Evolutionary conservation across 2,888 invertebrate species (phyloP), one percentile per base, ranked within the genome.

Genomic region (Drepana falcataria): DNA sequence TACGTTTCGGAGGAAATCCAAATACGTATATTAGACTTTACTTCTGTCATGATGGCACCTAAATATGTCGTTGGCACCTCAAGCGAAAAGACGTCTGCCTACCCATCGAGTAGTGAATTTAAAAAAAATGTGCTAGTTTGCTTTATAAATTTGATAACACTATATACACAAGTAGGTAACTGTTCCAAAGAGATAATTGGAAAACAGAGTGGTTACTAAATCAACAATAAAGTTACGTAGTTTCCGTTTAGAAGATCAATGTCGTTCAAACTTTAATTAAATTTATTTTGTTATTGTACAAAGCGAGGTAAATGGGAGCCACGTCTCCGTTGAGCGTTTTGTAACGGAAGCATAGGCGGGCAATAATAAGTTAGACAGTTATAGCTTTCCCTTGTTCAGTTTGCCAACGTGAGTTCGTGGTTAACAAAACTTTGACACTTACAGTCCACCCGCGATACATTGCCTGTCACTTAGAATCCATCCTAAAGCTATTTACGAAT

Each of bases 331-430:
- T 54, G 61, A 64, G 60, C 65, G 64, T 75, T 71, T 65, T 71
- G 68, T 71, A 72, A 73, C 69, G 73, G 71, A 71, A 79, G 74
- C 67, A 65, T 68, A 68, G 69, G 62, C 69, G 60, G 66, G 74
- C 77, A 79, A 81, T 82, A 83, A 83, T 81, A 85, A 83, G 79
- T 85, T 83, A 71, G 84, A 81, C 81, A 82, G 84, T 82, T 82
- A 78, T 79, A 84, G 80, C 79, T 78, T 79, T 72, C 59, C 66
- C 65, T 69, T 70, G 69, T 70, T 68, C 69, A 75, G 77, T 81
- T 81, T 69, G 66, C 70, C 64, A 66, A 68, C 73, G 64, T 65
- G 69, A 75, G 72, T 59, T 44, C 61, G 67, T 61, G 71, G 70
- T 73, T 73, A 73, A 71, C 70, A 59, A 73, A 83, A 86, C 75